phyloP scores from a whole-genome alignment of 2,113 vertebrate genomes.

The Pandion haliaetus region DNA sequence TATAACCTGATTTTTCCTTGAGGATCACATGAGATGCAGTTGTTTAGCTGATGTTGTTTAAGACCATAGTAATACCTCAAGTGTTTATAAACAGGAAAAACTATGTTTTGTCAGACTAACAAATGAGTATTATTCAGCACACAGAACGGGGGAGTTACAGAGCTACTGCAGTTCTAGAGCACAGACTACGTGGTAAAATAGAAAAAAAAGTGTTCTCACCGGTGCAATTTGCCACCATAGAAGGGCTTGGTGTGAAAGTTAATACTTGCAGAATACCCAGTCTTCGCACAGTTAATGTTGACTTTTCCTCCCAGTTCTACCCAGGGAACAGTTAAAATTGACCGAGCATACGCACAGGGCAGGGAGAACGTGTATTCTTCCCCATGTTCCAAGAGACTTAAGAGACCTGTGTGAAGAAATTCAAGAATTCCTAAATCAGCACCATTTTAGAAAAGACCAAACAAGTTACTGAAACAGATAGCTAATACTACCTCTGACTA shows the following conservation, averaged over 20 bases:
- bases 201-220: conserved; percentile 69
- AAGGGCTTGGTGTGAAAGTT: conserved; percentile 99
- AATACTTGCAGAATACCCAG: conserved; percentile 93
- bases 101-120: neutral
- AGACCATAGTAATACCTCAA: neutral
- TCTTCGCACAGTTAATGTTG: conserved; percentile 88
- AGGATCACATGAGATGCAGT: neutral
- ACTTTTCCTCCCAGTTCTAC: conserved; percentile 97
- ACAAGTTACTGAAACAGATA: neutral
- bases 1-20: neutral
- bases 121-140: neutral
- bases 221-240: conserved; percentile 95
- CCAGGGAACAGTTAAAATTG: conserved; percentile 98
- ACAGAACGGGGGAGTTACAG: neutral
- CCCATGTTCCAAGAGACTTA: conserved; percentile 89
- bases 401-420: conserved; percentile 76
- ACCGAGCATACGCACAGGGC: conserved; percentile 94
- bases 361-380: conserved; percentile 95
- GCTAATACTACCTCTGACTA: neutral
- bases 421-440: neutral
- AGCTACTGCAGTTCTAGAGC: neutral
- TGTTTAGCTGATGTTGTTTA: neutral
- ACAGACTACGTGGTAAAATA: neutral
- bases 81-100: neutral
- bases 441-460: neutral